A percentile compares a stretch with the other conserved stretches of the same genome.
Evolutionary conservation across 2,113 vertebrate species (phyloP).

Genomic region (Anolis carolinensis): DNA sequence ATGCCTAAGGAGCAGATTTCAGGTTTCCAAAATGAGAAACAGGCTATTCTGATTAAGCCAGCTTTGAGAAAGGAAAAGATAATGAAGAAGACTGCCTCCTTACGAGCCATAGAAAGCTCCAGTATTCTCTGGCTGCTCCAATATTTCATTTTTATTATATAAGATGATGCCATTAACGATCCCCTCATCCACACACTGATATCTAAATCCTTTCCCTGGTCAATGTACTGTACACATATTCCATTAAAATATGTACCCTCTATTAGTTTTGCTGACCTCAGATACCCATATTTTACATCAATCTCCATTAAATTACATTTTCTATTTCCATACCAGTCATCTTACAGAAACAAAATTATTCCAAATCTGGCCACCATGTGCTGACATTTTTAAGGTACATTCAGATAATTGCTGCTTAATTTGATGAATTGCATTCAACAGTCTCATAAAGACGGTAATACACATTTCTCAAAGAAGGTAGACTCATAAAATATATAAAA

Average conservation of each 20-base stretch:
- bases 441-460: constrained; percentile 45
- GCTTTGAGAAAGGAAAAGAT: no score
- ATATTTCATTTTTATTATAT: constrained; percentile 1
- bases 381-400: constrained; percentile 32
- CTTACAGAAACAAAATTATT: constrained; percentile 38
- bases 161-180: constrained; percentile 11
- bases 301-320: constrained; percentile 55
- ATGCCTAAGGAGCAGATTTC: no score
- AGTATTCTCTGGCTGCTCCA: background rate
- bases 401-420: constrained; percentile 47
- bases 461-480: constrained; percentile 43
- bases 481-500: constrained; percentile 35
- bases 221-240: constrained; percentile 39
- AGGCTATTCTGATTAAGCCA: no score
- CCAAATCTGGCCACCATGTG: constrained; percentile 23
- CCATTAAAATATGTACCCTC: constrained; percentile 33
- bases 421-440: constrained; percentile 43
- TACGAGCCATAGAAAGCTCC: background rate
- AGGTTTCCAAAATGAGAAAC: no score
- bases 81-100: background rate
- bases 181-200: constrained; percentile 18
- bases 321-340: constrained; percentile 41
- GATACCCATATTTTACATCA: constrained; percentile 48
- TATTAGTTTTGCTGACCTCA: constrained; percentile 55
- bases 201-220: background rate